Evolutionary conservation across 2,797 vertebrate genomes (phyloP), one percentile per base, ranked within the genome.

Genomic region (Macrochelys suwanniensis): DNA sequence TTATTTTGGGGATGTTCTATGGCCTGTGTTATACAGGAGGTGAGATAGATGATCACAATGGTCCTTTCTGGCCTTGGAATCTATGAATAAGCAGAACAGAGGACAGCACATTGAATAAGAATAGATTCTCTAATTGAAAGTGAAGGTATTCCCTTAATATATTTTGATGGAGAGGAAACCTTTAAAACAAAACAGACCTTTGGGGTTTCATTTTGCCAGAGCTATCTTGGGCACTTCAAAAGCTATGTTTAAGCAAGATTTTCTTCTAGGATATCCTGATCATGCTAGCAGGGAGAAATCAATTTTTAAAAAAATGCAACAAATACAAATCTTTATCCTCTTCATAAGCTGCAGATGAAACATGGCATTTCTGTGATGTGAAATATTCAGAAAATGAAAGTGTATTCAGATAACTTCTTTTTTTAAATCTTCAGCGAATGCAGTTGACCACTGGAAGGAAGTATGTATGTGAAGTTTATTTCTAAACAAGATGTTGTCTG

Each of bases 401-500:
- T 71, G 5, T 0, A 56, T 19, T 37, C 23, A 59, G 13, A n/a
- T 54, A n/a, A 0, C 42, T 21, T 82, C 11, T 74, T 51, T 8
- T 15, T 25, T 31, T 11, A 81, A 28, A 23, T 77, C 19, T 28
- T 84, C 5, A 89, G 92, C 59, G 77, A 54, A n/a, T 7, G 71
- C 89, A 85, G 3, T n/a, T 33, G 82, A 59, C 28, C 57, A 85
- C 82, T 2, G 47, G 83, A 89, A 77, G 94, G 68, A 68, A 80
- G 51, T 15, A 3, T 1, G 51, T 15, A 3, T 1, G 31, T 54
- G 19, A 89, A 42, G 82, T 42, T 89, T 1, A 4, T 21, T 54
- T 54, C 57, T 45, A 2, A 26, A 19, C 90, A 87, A 6, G 91
- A 90, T 92, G 82, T 47, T 51, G 11, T 90, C 65, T 79, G 87